Percentiles rank a stretch among this genome's conserved stretches.
Conservation (phyloP, 2,888 invertebrate species). For the Bellardia pandia region DNA sequence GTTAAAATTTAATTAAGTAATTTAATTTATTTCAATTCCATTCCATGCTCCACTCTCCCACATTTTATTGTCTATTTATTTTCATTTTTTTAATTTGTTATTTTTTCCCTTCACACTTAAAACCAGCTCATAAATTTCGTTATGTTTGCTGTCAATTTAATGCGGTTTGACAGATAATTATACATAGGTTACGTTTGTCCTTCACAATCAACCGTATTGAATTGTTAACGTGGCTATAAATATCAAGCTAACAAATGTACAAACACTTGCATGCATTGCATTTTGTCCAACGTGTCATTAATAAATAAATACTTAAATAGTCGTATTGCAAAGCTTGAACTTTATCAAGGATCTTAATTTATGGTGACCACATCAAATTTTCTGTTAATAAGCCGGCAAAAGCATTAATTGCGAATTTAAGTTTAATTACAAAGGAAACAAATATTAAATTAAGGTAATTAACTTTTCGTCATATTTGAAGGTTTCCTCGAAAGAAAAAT, state of each 20-base stretch:
- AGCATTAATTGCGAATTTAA: conserved; percentile 32
- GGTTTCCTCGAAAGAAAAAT: neutral
- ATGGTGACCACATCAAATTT: conserved; percentile 61
- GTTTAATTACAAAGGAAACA: conserved; percentile 12
- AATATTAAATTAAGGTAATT: neutral
- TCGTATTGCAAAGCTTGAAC: neutral
- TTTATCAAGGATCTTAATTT: conserved; percentile 55
- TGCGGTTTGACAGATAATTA: conserved; percentile 65
- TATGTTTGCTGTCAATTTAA: conserved; percentile 52
- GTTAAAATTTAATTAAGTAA: neutral
- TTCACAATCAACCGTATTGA: conserved; percentile 42
- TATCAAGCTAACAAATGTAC: conserved; percentile 4
- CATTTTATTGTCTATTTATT: neutral
- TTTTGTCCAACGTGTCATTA: conserved; percentile 15
- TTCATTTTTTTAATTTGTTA: neutral
- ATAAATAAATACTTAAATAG: conserved; percentile 38
- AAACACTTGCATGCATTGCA: neutral
- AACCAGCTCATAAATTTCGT: conserved; percentile 56
- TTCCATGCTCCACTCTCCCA: neutral
- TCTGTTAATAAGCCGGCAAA: conserved; percentile 43
- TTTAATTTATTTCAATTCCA: conserved; percentile 43
- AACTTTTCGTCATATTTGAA: neutral
- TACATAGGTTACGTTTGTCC: conserved; percentile 35
- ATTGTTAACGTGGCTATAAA: conserved; percentile 46
- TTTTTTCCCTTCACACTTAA: neutral